Conservation (phyloP, 2,113 vertebrate species). For the Scopus umbretta region DNA sequence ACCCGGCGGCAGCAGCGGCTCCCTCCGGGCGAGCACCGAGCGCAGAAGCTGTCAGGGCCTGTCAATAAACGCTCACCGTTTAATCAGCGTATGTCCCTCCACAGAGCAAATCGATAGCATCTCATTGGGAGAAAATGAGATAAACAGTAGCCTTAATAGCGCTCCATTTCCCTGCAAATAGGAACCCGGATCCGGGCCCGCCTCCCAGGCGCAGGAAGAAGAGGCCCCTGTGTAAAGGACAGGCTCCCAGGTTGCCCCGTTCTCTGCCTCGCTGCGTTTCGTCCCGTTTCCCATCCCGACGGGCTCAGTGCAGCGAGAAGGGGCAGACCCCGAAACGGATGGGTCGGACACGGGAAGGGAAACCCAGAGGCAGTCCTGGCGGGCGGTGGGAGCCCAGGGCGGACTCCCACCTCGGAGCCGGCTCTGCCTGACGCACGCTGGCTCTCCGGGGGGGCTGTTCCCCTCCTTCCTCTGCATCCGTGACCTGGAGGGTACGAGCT, state of each 20-base stretch:
- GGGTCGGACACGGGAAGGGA: background rate
- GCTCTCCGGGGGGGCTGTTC: fast-evolving
- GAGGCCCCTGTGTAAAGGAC: background rate
- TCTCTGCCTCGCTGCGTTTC: background rate
- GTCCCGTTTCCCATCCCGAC: background rate
- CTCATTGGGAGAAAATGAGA: slow-evolving; percentile 45
- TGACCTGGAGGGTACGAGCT: background rate
- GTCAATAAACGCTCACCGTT: background rate
- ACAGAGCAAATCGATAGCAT: background rate
- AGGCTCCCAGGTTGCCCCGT: background rate
- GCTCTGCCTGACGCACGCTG: too few species aligned
- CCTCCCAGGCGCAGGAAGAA: background rate
- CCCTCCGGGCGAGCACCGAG: background rate
- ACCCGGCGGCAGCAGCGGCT: background rate
- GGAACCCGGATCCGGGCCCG: background rate
- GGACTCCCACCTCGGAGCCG: background rate
- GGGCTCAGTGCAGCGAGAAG: fast-evolving
- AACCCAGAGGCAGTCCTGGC: fast-evolving
- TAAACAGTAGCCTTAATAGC: background rate
- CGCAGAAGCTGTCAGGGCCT: background rate
- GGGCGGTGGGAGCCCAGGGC: background rate
- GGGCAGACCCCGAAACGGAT: background rate
- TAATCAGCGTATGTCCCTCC: background rate
- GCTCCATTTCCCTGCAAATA: background rate
- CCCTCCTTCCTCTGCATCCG: fast-evolving